These are phyloP conservation scores for Tubiluchus corallicola DNA, from an alignment of 2,888 invertebrate genomes.

Conservation along the genomic window DNA sequence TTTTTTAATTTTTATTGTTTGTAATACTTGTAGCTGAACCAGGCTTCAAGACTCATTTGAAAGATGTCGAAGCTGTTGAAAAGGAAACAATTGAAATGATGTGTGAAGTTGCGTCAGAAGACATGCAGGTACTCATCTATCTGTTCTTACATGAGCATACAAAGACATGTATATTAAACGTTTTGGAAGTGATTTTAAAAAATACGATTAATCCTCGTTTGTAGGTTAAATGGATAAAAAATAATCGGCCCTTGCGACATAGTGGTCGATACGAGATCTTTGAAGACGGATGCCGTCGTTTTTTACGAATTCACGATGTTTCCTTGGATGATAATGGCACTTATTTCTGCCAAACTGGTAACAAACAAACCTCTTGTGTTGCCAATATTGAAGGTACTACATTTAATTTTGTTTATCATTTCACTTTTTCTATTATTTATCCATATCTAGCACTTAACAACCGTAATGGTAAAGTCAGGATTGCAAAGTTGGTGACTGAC, in stretches of 20 bases:
- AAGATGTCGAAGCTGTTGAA: slow-evolving; percentile 1
- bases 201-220: too few species aligned
- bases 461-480: too few species aligned
- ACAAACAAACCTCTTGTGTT: background rate
- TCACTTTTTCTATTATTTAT: too few species aligned
- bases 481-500: too few species aligned
- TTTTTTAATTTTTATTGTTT: too few species aligned
- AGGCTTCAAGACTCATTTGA: background rate
- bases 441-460: too few species aligned
- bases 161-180: too few species aligned
- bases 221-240: background rate
- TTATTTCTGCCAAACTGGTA: background rate
- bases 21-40: slow-evolving; percentile 3
- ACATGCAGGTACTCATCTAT: background rate
- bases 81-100: background rate
- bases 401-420: too few species aligned
- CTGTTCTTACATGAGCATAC: too few species aligned
- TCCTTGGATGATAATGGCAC: background rate
- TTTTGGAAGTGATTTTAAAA: background rate
- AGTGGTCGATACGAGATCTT: background rate
- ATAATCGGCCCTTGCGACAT: background rate
- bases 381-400: background rate
- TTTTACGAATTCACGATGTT: background rate
- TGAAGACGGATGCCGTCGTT: background rate
- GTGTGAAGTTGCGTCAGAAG: background rate